These are phyloP conservation scores for Poeciliopsis infans DNA, from an alignment of 2,797 vertebrate genomes.

Conservation along the genomic window DNA sequence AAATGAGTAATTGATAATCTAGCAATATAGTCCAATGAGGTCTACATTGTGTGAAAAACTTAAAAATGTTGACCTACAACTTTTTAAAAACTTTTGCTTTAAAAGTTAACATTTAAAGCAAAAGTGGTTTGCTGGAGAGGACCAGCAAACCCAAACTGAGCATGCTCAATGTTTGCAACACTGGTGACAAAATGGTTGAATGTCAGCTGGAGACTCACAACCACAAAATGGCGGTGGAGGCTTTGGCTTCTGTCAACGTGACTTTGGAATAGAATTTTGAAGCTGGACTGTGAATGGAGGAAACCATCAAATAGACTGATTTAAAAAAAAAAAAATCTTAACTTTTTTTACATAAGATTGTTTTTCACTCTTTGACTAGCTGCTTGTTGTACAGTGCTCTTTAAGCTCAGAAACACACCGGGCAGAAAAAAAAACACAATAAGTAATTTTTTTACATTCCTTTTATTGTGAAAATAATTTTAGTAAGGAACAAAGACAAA, in stretches of 20 bases:
- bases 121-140: too few relatives aligned
- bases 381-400: not conserved
- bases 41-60: not conserved
- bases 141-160: too few relatives aligned
- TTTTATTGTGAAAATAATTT: not conserved
- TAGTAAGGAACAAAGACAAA: not conserved
- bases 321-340: slow-evolving; percentile 6
- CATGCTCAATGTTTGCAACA: too few relatives aligned
- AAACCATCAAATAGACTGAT: slow-evolving; percentile 21
- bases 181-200: too few relatives aligned
- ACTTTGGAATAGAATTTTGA: slow-evolving; percentile 70
- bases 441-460: not conserved
- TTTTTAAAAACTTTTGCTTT: not conserved
- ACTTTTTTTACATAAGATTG: slow-evolving; percentile 37
- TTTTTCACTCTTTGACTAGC: slow-evolving; percentile 28
- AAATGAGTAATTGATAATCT: not conserved
- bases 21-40: not conserved
- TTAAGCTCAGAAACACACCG: not conserved
- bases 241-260: slow-evolving; percentile 86
- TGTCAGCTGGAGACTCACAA: too few relatives aligned
- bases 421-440: not conserved
- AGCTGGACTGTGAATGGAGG: slow-evolving; percentile 3
- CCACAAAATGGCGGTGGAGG: slow-evolving; percentile 90
- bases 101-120: not conserved
- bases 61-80: not conserved